These are phyloP conservation scores for Rhabdomys dilectus DNA, from an alignment of 2,113 vertebrate genomes.

Conservation along the genomic window DNA sequence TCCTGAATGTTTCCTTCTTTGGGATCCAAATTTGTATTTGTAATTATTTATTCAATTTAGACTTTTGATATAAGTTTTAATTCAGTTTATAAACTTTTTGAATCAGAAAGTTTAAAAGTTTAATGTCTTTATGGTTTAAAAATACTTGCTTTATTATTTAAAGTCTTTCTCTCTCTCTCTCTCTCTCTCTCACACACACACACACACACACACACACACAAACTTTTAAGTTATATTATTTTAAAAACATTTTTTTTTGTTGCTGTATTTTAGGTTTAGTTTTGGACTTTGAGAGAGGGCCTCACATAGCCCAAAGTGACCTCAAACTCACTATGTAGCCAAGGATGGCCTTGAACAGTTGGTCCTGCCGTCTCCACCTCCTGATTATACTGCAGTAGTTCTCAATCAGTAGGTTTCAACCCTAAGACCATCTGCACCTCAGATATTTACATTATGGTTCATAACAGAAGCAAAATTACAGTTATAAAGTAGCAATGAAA, in stretches of 20 bases:
- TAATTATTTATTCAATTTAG: background rate
- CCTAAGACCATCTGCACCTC: background rate
- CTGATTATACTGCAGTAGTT: background rate
- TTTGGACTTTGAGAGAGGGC: background rate
- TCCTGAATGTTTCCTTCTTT: background rate
- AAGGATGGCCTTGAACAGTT: background rate
- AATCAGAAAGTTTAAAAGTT: background rate
- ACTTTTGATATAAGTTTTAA: slow-evolving; percentile 28
- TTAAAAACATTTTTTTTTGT: background rate
- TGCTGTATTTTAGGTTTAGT: background rate
- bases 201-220: background rate
- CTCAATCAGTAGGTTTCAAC: background rate
- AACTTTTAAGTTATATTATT: background rate
- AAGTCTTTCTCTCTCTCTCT: background rate
- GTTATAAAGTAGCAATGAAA: background rate
- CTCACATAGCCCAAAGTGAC: background rate
- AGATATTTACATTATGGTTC: background rate
- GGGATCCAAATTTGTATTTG: slow-evolving; percentile 15
- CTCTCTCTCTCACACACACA: background rate
- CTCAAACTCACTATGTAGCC: background rate
- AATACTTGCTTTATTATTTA: slow-evolving; percentile 39
- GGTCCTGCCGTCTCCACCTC: background rate
- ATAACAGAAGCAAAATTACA: background rate
- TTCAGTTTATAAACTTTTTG: background rate
- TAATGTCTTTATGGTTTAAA: background rate